Evolutionary conservation across 2,113 vertebrate genomes (phyloP), one percentile per base, ranked within the genome.

Genomic region (Coptodon bakossiorum): DNA sequence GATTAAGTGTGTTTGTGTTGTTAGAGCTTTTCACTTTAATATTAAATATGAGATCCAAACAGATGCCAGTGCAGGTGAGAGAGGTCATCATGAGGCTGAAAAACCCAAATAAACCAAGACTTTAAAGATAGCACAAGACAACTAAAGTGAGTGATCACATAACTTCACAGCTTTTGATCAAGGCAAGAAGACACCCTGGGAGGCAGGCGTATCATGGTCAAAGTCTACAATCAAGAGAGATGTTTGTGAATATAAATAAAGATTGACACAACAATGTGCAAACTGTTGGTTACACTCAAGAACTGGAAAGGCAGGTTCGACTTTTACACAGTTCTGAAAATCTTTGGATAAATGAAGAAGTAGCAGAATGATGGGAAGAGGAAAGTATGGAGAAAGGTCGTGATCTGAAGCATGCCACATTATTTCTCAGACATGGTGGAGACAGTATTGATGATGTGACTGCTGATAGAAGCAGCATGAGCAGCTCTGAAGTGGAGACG

Each of bases 1-100:
- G 34, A 38, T 66, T 38, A 5, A 66, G 6, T 66, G 61, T 1
- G 2, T 38, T 0, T 66, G 31, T 66, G 61, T n/a, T 66, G 0
- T 13, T 2, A 5, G 61, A n/a, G 34, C 61, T 66, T 66, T 66
- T 2, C 17, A 66, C 61, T 66, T 0, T 13, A 66, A 66, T 66
- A 7, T 66, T 66, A 38, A 66, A n/a, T 66, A 66, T 68, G 34
- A 68, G 63, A 8, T 36, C 3, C 63, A 40, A 68, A 38, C 19
- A 68, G 63, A 40, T 13, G 34, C 34, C 1, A 40, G 63, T 68
- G 11, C 19, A 22, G 34, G 19, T 68, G 63, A 68, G 63, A 68
- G 63, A 40, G 1, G 34, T 38, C 11, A 68, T 38, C 19, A 5
- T 40, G 19, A 22, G 63, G 11, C 34, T 22, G 63, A 40, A 8